Percentiles rank a stretch among this genome's conserved stretches.
These are phyloP conservation scores for Gymnothorax reevesii DNA, from an alignment of 2,797 vertebrate species.

Conservation along the genomic window DNA sequence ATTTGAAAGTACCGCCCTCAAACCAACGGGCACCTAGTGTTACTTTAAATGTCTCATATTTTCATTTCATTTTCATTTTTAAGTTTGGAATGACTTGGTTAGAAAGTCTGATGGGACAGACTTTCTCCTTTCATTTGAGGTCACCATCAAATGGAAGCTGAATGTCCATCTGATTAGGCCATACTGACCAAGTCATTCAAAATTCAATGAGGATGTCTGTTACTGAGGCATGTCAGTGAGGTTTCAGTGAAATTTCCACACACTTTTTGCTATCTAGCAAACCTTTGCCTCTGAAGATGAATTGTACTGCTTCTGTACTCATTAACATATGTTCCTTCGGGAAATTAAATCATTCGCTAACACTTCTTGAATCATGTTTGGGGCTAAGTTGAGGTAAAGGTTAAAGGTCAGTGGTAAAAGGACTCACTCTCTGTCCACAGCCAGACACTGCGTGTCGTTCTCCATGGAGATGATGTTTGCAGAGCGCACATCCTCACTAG, in stretches of 20 bases:
- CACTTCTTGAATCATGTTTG: not conserved
- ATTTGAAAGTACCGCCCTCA: too few relatives aligned
- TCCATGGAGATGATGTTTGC: conserved; percentile 77
- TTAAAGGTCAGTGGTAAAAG: not conserved
- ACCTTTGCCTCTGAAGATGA: not conserved
- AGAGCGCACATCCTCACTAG: conserved; percentile 78
- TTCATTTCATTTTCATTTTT: not conserved
- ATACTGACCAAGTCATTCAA: too few relatives aligned
- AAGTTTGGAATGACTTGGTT: not conserved
- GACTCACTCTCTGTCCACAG: conserved; percentile 81
- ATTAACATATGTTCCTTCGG: not conserved
- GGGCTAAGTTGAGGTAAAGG: not conserved
- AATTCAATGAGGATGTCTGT: too few relatives aligned
- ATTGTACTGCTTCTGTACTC: not conserved
- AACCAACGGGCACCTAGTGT: too few relatives aligned
- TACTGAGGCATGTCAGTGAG: too few relatives aligned
- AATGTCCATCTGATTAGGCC: too few relatives aligned
- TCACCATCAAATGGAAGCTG: too few relatives aligned
- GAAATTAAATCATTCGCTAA: not conserved
- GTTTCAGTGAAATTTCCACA: too few relatives aligned
- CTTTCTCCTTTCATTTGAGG: too few relatives aligned
- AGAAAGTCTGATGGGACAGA: too few relatives aligned
- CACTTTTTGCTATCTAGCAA: not conserved
- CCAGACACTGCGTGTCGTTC: conserved; percentile 77
- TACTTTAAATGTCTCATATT: not conserved